A percentile compares a stretch with the other conserved stretches of the same genome.
Evolutionary conservation across 2,888 invertebrate species (phyloP).

Genomic region (Limnephilus marmoratus): DNA sequence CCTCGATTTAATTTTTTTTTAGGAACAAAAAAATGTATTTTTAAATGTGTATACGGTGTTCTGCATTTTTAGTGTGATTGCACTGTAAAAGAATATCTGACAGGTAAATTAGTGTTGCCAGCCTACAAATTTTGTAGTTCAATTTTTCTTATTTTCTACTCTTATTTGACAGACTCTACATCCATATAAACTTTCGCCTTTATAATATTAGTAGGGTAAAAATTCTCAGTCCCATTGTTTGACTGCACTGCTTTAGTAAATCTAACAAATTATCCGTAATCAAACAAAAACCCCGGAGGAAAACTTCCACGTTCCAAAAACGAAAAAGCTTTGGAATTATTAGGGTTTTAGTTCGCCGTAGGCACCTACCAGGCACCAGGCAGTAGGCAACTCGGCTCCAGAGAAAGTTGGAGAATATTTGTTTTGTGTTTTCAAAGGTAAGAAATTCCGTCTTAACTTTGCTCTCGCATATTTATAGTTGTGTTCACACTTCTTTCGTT

Average conservation of each 20-base stretch:
- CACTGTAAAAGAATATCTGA: no score
- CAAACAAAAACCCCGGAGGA: neutral
- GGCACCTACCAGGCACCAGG: neutral
- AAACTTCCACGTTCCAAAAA: neutral
- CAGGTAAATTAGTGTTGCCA: no score
- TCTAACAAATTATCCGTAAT: neutral
- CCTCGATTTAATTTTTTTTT: no score
- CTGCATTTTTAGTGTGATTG: no score
- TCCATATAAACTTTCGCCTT: no score
- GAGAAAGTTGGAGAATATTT: neutral
- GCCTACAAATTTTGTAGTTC: no score
- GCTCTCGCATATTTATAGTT: neutral
- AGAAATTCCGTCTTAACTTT: neutral
- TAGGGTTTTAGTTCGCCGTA: neutral
- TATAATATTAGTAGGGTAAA: no score
- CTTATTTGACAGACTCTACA: no score
- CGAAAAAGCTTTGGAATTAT: neutral
- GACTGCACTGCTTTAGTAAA: neutral
- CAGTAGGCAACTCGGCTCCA: neutral
- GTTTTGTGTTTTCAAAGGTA: neutral
- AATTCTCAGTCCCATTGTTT: neutral
- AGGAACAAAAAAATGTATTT: no score
- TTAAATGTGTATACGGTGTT: no score
- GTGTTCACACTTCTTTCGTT: neutral
- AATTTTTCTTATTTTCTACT: no score